Percentiles rank a stretch among this genome's conserved stretches.
Evolutionary conservation across 92 coral and sea anemone species (phyloP).

Genomic region (Palythoa heliodiscus): DNA sequence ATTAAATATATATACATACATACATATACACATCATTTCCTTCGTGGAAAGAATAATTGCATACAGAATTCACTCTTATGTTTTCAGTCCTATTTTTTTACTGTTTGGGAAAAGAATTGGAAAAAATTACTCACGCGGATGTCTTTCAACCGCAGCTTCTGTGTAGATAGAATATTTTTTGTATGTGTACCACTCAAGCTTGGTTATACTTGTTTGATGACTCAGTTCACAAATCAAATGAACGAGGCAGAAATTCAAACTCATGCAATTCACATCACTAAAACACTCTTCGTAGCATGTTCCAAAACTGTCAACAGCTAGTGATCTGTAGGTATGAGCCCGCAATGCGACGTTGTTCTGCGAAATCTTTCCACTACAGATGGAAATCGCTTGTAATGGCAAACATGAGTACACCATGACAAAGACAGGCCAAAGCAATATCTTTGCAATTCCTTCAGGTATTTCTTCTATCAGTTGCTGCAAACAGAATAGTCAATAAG

Average conservation of each 20-base stretch:
- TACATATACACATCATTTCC: too few relatives aligned
- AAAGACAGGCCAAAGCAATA: neutral
- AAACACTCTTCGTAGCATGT: neutral
- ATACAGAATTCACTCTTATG: too few relatives aligned
- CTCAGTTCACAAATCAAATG: slow-evolving; percentile 4
- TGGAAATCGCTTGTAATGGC: neutral
- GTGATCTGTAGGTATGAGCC: slow-evolving; percentile 11
- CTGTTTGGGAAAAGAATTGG: too few relatives aligned
- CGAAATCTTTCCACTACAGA: slow-evolving; percentile 11
- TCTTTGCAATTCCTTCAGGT: neutral
- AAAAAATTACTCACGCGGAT: neutral
- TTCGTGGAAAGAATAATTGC: too few relatives aligned
- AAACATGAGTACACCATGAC: neutral
- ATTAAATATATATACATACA: too few relatives aligned
- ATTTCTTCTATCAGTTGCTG: too few relatives aligned
- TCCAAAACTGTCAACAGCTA: neutral
- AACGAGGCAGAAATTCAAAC: slow-evolving; percentile 7
- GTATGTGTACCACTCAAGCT: neutral
- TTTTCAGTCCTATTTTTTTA: too few relatives aligned
- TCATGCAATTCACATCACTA: slow-evolving; percentile 12
- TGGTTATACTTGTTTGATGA: slow-evolving; percentile 24
- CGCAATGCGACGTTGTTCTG: neutral
- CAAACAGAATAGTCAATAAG: too few relatives aligned
- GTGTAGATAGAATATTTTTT: slow-evolving; percentile 16
- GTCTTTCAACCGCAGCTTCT: neutral